Evolutionary conservation across 1,140 invertebrate genomes (phyloP).

Genomic region (Pissodes strobi): DNA sequence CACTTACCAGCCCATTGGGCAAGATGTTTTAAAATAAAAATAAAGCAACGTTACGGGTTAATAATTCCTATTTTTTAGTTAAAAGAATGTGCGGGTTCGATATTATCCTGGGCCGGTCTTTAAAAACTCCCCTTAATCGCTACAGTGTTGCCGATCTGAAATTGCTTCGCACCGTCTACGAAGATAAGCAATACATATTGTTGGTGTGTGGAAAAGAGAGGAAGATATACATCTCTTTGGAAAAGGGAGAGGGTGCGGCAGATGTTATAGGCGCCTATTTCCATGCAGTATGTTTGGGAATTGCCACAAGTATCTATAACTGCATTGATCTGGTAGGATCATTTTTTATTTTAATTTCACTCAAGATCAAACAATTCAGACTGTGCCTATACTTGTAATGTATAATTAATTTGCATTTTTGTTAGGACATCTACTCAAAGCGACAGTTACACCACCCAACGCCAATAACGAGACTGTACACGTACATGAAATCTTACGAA

Average conservation of each 20-base stretch:
- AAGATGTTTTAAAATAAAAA: no score
- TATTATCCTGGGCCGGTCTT: slow-evolving; percentile 60
- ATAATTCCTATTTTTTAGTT: no score
- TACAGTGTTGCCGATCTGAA: slow-evolving; percentile 51
- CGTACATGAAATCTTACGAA: slow-evolving; percentile 47
- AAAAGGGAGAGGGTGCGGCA: slow-evolving; percentile 52
- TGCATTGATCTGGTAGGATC: slow-evolving; percentile 43
- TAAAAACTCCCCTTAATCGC: slow-evolving; percentile 57
- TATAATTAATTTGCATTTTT: neutral
- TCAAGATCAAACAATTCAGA: no score
- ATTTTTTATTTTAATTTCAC: no score
- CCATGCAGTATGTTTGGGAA: slow-evolving; percentile 58
- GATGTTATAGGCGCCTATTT: slow-evolving; percentile 62
- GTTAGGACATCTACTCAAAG: slow-evolving; percentile 45
- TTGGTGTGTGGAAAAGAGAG: slow-evolving; percentile 55
- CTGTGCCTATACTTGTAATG: no score
- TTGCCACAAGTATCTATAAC: slow-evolving; percentile 51
- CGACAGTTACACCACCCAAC: slow-evolving; percentile 48
- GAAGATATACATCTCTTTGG: slow-evolving; percentile 58
- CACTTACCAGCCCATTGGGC: no score
- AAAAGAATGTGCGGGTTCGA: slow-evolving; percentile 59
- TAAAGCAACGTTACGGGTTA: no score
- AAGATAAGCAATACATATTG: slow-evolving; percentile 58
- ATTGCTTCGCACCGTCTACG: slow-evolving; percentile 53
- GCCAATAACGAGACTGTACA: slow-evolving; percentile 44